Evolutionary conservation across 2,888 invertebrate genomes (phyloP), one percentile per base, ranked within the genome.

Genomic region (Netelia virgata): DNA sequence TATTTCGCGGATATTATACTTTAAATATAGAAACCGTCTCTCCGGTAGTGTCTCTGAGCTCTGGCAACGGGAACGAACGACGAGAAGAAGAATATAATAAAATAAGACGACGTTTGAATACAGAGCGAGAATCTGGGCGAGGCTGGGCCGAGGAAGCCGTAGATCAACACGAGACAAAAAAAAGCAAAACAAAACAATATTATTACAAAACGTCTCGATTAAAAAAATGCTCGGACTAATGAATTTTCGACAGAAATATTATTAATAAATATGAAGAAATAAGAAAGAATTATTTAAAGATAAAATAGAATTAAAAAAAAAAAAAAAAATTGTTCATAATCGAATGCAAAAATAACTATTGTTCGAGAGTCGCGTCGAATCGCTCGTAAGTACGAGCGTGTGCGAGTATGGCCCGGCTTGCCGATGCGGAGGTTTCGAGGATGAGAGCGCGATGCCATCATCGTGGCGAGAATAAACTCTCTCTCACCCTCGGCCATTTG

Each of bases 391-490:
- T 57, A 20, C 57, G 9, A 16, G 1, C 16, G 47, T 8, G 11
- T 16, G 53, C 43, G 59, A 74, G 53, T 50, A 23, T 53, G 64
- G 55, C 70, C 57, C 36, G 57, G 53, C n/a, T 68, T 77, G 57
- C 36, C n/a, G 20, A 55, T 63, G 69, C 53, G 47, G 43, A 81
- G 28, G 68, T 16, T 66, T 77, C 28, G 36, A 81, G 70, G n/a
- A 57, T 18, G 16, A 18, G 8, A 18, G 14, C 20, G 63, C 78
- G 84, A 84, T 84, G 84, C 82, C 70, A 84, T 84, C 84, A 84
- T 84, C 82, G 82, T 61, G 68, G 84, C 84, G 59, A 84, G 81
- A 84, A 84, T 84, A 84, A 81, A 84, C 81, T 77, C 43, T 73
- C 43, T 43, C 64, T 28, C 28, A 63, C 14, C 28, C 63, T 28